phyloP scores from a whole-genome alignment of 2,888 invertebrate genomes.

The Leptinotarsa rubiginosa region DNA sequence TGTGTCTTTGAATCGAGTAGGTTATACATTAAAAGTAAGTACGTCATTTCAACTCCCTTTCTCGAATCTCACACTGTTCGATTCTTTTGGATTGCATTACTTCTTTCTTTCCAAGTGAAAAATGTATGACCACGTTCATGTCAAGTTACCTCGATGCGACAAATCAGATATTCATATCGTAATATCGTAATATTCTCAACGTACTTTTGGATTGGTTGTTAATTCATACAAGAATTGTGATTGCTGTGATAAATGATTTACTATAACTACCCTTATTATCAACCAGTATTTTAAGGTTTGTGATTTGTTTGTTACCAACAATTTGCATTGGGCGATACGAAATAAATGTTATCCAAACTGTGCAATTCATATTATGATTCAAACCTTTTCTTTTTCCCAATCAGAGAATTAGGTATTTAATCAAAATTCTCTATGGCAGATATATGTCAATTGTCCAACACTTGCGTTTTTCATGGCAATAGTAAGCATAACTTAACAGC shows the following conservation, averaged over 20 bases:
- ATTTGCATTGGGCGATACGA: conserved; percentile 55
- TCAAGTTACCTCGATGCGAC: conserved; percentile 56
- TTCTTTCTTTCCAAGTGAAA: not conserved
- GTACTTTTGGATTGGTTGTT: conserved; percentile 47
- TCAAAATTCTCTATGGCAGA: too few relatives aligned
- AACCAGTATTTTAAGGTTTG: conserved; percentile 57
- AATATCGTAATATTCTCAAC: conserved; percentile 46
- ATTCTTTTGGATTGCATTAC: not conserved
- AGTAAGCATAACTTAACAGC: too few relatives aligned
- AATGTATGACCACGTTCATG: not conserved
- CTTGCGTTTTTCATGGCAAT: too few relatives aligned
- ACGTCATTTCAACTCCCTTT: too few relatives aligned
- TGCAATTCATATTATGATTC: conserved; percentile 1
- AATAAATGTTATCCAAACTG: conserved; percentile 45
- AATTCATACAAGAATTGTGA: conserved; percentile 52
- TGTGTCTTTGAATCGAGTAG: too few relatives aligned
- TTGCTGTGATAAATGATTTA: conserved; percentile 60
- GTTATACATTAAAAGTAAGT: too few relatives aligned
- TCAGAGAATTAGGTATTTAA: too few relatives aligned
- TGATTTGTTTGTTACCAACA: conserved; percentile 56
- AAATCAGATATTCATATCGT: conserved; percentile 60
- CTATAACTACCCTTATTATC: conserved; percentile 45
- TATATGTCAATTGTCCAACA: too few relatives aligned
- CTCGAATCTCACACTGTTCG: too few relatives aligned
- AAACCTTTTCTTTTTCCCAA: not conserved